phyloP scores from a whole-genome alignment of 2,113 vertebrate genomes.

The Rhipidura dahli region DNA sequence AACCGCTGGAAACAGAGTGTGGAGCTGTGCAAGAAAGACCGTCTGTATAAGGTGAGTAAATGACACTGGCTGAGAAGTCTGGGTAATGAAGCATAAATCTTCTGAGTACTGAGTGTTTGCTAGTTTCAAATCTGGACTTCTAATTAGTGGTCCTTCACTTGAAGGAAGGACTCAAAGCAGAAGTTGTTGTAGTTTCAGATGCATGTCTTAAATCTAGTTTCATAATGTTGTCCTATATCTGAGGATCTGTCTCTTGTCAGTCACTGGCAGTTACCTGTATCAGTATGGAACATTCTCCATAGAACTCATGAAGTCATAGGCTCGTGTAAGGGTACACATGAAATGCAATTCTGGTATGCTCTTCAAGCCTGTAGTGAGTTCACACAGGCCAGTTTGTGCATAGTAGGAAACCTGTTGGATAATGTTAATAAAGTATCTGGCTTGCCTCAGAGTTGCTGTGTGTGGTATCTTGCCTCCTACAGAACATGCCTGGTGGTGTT shows the following conservation, averaged over 20 bases:
- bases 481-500: neutral
- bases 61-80: neutral
- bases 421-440: neutral
- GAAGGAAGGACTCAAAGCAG: neutral
- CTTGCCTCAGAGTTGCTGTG: neutral
- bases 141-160: neutral
- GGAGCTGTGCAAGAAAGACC: conserved; percentile 92
- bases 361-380: neutral
- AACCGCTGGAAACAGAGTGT: conserved; percentile 91
- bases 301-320: neutral
- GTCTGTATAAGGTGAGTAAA: conserved; percentile 83
- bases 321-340: neutral
- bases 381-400: neutral
- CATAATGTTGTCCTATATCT: neutral
- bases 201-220: neutral
- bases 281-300: neutral
- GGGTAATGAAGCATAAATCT: neutral
- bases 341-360: neutral
- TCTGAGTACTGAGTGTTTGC: neutral
- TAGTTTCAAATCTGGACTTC: neutral
- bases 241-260: neutral
- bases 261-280: neutral
- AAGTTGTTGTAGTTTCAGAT: neutral
- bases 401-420: neutral
- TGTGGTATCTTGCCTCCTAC: neutral